Conservation (phyloP, 2,888 invertebrate genomes). For the Sialis lutaria region DNA sequence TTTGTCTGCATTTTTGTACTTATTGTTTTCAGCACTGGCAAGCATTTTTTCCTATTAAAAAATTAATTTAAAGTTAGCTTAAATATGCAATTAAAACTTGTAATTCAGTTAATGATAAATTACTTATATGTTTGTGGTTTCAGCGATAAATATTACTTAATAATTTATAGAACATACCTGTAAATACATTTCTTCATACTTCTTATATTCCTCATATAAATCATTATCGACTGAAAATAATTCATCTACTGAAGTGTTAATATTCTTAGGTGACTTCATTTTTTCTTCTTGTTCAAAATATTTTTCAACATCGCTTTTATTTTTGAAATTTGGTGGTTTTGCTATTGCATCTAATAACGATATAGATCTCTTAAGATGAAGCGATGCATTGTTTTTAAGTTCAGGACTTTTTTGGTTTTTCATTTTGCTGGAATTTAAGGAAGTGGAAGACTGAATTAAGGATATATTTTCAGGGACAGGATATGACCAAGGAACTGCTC, state of each 20-base stretch:
- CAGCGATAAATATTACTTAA: neutral
- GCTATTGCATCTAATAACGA: constrained; percentile 32
- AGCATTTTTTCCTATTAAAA: constrained; percentile 9
- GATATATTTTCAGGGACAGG: constrained; percentile 29
- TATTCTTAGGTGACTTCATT: constrained; percentile 13
- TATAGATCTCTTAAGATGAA: constrained; percentile 34
- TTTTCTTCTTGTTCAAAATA: constrained; percentile 26
- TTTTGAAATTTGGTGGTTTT: constrained; percentile 20
- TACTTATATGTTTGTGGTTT: no score
- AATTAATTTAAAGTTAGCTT: constrained; percentile 8
- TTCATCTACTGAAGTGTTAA: constrained; percentile 15
- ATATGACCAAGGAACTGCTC: neutral
- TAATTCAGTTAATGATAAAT: no score
- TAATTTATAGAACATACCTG: constrained; percentile 14
- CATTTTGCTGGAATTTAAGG: constrained; percentile 1
- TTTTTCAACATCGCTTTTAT: constrained; percentile 20
- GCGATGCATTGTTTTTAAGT: constrained; percentile 22
- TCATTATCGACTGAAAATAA: constrained; percentile 22
- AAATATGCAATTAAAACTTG: neutral
- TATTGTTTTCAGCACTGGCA: constrained; percentile 5
- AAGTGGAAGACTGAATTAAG: constrained; percentile 24
- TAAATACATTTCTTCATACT: constrained; percentile 23
- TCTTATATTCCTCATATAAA: constrained; percentile 25
- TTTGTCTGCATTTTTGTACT: constrained; percentile 9
- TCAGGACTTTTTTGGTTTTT: constrained; percentile 2